Base-by-base conservation (phyloP, 2,888 invertebrate genomes). In the Amphipoea oculea region DNA sequence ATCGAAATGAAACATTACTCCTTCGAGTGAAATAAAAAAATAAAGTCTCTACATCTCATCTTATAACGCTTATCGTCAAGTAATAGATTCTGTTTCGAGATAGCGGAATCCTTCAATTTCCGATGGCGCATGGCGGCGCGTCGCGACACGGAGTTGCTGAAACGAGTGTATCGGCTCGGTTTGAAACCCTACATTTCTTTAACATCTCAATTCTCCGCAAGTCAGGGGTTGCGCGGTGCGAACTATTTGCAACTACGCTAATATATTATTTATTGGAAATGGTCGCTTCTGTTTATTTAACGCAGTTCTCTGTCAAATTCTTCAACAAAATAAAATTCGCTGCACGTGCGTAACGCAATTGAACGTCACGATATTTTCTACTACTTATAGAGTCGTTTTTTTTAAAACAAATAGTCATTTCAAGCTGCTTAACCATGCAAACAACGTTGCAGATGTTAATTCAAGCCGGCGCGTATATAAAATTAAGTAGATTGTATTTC, bases 151-250 rank as follows among this genome's bases (percentile, higher is more conserved):
- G 78, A 82, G 72, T 73, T 78, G 65, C 51, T 75, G 78, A 83
- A 81, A 78, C 75, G 70, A 79, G 62, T 85, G 89, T 86, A 88
- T 75, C 83, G 86, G 87, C 84, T 88, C 86, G 87, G 80, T 78
- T 83, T 79, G 79, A 86, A 89, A 87, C 87, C 86, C 85, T 86
- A 90, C 89, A 60, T 88, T 85, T 83, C 77, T 92, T 89, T 90
- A 94, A 95, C 94, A 94, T 94, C 93, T 93, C 93, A 91, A 94
- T 93, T 93, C 92, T 85, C 89, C 81, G 87, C 89, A 89, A 89
- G 86, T 83, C 86, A 84, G 81, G 89, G 85, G 42, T 90, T 90
- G 89, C 88, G 84, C 81, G 89, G 89, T 86, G 90, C 88, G 82
- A 92, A 93, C 92, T 93, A 93, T 93, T 90, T 86, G 78, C 82